Evolutionary conservation across 2,797 vertebrate genomes (phyloP).

Genomic region (Pseudocheirus occidentalis): DNA sequence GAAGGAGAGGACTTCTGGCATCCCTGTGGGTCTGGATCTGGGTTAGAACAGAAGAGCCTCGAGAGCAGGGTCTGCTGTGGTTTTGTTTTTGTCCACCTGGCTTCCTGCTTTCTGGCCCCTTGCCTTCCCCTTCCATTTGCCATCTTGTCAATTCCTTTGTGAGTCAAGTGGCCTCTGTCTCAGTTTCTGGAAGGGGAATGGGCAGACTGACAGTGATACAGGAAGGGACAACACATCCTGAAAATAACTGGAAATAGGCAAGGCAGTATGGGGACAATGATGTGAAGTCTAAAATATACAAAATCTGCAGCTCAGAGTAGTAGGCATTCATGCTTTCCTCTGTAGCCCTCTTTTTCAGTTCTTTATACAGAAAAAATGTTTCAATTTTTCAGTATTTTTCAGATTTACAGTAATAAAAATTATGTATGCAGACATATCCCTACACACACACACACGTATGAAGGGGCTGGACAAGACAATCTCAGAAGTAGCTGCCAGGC

Average conservation of each 20-base stretch:
- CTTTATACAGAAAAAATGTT: neutral
- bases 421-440: neutral
- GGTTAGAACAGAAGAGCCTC: neutral
- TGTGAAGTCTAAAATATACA: neutral
- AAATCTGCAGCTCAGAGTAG: neutral
- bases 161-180: neutral
- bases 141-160: neutral
- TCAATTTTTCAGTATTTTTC: neutral
- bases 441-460: neutral
- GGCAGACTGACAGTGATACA: neutral
- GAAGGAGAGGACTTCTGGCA: neutral
- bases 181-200: neutral
- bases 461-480: neutral
- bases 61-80: accelerated
- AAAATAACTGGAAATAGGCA: neutral
- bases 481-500: neutral
- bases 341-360: neutral
- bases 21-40: neutral
- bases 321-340: neutral
- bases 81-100: neutral
- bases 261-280: too few relatives aligned
- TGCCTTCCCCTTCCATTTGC: neutral
- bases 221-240: too few relatives aligned
- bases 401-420: neutral
- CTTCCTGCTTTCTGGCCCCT: neutral